A percentile compares a stretch with the other conserved stretches of the same genome.
Evolutionary conservation across 53 echinoderm and acorn worm genomes (phyloP).

Genomic region (Patiria pectinifera): DNA sequence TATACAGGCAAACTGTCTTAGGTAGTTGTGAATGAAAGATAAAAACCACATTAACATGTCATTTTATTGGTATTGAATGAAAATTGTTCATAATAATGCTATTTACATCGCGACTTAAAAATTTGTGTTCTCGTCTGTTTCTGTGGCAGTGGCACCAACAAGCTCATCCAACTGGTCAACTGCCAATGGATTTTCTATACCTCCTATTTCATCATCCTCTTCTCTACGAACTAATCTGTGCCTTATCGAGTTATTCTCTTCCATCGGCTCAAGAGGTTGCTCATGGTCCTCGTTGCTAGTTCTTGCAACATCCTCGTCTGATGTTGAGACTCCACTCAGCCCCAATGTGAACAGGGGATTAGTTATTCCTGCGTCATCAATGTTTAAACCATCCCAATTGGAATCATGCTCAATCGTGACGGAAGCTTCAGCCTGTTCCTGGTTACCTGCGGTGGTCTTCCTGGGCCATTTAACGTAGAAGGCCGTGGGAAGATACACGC

Average conservation of each 20-base stretch:
- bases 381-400: neutral
- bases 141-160: neutral
- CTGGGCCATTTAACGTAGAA: conserved; percentile 5
- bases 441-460: neutral
- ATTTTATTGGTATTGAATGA: too few relatives aligned
- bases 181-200: conserved; percentile 8
- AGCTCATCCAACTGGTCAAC: neutral
- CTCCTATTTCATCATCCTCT: neutral
- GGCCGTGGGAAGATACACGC: neutral
- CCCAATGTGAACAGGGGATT: neutral
- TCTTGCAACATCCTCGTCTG: neutral
- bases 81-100: too few relatives aligned
- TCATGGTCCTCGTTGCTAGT: neutral
- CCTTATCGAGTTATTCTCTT: neutral
- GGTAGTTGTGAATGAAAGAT: too few relatives aligned
- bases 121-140: neutral
- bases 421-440: neutral
- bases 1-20: too few relatives aligned
- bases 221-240: neutral
- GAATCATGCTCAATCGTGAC: neutral
- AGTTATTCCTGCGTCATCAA: neutral
- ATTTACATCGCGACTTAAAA: too few relatives aligned
- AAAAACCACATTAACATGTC: too few relatives aligned
- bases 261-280: neutral
- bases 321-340: neutral